A percentile compares a stretch with the other conserved stretches of the same genome.
These are phyloP conservation scores for Harpagoxenus sublaevis DNA, from an alignment of 2,888 invertebrate genomes.

Conservation along the genomic window DNA sequence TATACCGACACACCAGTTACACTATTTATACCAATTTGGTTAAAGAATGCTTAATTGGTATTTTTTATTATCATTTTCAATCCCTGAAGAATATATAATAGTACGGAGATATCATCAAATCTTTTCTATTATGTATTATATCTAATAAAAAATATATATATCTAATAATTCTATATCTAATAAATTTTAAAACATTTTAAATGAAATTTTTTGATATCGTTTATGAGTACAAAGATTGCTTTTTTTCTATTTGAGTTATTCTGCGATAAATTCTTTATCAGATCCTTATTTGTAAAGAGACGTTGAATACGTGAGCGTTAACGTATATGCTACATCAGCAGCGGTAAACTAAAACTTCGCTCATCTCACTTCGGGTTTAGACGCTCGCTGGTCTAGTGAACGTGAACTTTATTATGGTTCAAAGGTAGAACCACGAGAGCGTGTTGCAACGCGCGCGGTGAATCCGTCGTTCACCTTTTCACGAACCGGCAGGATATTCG, in stretches of 20 bases:
- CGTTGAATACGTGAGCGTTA: neutral
- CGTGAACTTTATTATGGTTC: slow-evolving; percentile 55
- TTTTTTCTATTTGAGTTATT: neutral
- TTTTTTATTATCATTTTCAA: neutral
- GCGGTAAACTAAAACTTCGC: slow-evolving; percentile 10
- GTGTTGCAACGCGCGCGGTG: slow-evolving; percentile 45
- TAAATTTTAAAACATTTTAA: neutral
- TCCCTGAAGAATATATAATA: too few relatives aligned
- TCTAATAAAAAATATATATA: neutral
- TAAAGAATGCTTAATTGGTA: too few relatives aligned
- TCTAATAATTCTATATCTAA: neutral
- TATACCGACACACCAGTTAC: neutral
- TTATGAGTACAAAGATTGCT: neutral
- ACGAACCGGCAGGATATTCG: slow-evolving; percentile 36
- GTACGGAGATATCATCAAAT: neutral
- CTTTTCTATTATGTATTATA: too few relatives aligned
- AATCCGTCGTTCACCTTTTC: slow-evolving; percentile 53
- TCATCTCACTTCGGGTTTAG: neutral
- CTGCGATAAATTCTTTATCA: neutral
- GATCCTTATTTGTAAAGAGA: neutral
- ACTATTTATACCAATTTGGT: neutral
- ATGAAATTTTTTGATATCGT: neutral
- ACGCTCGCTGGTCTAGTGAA: slow-evolving; percentile 5
- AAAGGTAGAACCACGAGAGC: slow-evolving; percentile 29
- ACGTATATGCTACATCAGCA: neutral